These are phyloP conservation scores for Alces alces DNA, from an alignment of 2,113 vertebrate species.

Conservation along the genomic window DNA sequence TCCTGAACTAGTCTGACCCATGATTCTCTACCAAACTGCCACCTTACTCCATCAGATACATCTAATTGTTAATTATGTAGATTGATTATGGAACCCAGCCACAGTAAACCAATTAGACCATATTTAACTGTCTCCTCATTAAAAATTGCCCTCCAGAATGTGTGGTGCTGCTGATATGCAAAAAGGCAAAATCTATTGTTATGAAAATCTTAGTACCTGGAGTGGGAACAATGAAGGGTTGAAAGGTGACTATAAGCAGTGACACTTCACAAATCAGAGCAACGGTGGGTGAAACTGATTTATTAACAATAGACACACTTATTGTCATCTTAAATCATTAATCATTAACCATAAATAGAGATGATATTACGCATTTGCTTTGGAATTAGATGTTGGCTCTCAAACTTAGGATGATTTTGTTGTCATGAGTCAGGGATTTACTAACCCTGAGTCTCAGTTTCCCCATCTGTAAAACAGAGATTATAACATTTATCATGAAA, in stretches of 20 bases:
- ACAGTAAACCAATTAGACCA: constrained; percentile 22
- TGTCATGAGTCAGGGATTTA: not conserved
- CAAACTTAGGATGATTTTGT: not conserved
- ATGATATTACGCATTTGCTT: not conserved
- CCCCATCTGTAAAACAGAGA: not conserved
- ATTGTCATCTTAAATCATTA: not conserved
- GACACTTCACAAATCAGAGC: not conserved
- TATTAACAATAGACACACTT: not conserved
- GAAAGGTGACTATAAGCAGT: not conserved
- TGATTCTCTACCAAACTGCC: not conserved
- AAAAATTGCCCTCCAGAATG: not conserved
- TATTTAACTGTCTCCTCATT: constrained; percentile 30
- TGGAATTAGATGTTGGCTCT: not conserved
- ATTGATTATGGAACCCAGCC: not conserved
- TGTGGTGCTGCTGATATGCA: not conserved
- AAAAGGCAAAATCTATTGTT: constrained; percentile 14
- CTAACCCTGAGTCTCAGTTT: not conserved
- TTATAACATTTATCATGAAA: not conserved
- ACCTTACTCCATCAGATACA: not conserved
- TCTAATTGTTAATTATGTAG: constrained; percentile 25
- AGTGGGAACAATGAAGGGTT: not conserved
- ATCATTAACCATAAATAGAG: not conserved
- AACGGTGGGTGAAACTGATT: not conserved
- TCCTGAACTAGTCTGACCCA: not conserved
- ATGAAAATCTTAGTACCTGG: not conserved